Conservation (phyloP, 2,797 vertebrate genomes). For the Graptemys geographica region DNA sequence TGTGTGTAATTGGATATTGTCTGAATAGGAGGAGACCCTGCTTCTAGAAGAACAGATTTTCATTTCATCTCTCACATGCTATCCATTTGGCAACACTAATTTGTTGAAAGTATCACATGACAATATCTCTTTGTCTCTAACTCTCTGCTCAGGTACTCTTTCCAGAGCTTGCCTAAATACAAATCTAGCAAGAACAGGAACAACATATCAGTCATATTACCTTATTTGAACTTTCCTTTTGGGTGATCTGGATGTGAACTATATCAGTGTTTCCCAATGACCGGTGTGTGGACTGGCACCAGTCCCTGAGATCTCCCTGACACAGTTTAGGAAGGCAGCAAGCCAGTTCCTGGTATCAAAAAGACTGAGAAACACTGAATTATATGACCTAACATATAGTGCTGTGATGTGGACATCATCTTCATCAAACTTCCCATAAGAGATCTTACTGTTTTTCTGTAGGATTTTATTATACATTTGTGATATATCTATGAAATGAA, state of each 20-base stretch:
- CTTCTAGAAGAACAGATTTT: background rate
- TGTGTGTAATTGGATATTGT: accelerated
- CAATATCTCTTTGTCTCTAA: background rate
- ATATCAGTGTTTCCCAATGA: background rate
- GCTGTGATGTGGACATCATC: slow-evolving; percentile 6
- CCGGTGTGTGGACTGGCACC: background rate
- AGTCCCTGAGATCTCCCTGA: background rate
- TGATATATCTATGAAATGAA: background rate
- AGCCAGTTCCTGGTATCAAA: background rate
- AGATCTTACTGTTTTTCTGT: slow-evolving; percentile 11
- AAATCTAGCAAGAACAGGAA: background rate
- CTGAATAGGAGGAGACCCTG: background rate
- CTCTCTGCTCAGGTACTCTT: background rate
- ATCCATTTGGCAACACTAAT: background rate
- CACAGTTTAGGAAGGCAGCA: background rate
- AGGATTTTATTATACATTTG: background rate
- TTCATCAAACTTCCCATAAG: background rate
- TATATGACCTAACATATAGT: background rate
- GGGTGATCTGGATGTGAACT: slow-evolving; percentile 42
- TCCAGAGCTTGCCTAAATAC: background rate
- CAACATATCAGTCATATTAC: accelerated
- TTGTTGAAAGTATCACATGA: background rate
- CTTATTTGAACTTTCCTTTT: background rate
- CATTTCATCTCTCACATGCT: background rate
- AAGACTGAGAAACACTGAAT: background rate